These are phyloP conservation scores for Drosophila picticornis DNA, from an alignment of 2,888 invertebrate species.

Conservation along the genomic window DNA sequence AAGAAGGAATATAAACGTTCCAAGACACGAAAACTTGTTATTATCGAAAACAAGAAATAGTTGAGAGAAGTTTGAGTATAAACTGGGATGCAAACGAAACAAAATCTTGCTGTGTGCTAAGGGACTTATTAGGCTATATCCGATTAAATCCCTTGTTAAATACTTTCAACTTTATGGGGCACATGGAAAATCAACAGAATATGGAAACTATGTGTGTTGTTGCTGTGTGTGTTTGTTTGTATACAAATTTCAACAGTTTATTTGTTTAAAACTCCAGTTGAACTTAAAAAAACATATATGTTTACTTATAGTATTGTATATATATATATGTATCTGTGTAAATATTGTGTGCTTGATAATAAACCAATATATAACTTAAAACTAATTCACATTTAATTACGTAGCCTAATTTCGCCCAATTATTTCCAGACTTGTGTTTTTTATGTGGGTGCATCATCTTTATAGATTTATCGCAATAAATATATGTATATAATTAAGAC, in stretches of 20 bases:
- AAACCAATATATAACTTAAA: conserved; percentile 49
- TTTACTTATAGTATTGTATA: conserved; percentile 19
- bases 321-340: conserved; percentile 35
- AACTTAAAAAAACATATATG: conserved; percentile 53
- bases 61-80: background rate
- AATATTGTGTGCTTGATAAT: conserved; percentile 56
- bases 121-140: background rate
- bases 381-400: conserved; percentile 48
- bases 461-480: conserved; percentile 14
- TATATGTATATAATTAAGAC: conserved; percentile 38
- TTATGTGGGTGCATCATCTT: conserved; percentile 25
- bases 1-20: background rate
- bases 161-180: background rate
- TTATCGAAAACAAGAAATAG: background rate
- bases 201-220: conserved; percentile 14
- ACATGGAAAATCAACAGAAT: conserved; percentile 4
- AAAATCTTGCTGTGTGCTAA: background rate
- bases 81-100: background rate
- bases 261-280: conserved; percentile 41
- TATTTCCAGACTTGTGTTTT: conserved; percentile 31
- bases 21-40: background rate
- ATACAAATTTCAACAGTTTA: conserved; percentile 58
- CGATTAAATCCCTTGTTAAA: background rate
- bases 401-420: conserved; percentile 55
- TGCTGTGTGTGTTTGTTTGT: conserved; percentile 11